A percentile compares a stretch with the other conserved stretches of the same genome.
These are phyloP conservation scores for Sebastes minor DNA, from an alignment of 2,797 vertebrate species.

Conservation along the genomic window DNA sequence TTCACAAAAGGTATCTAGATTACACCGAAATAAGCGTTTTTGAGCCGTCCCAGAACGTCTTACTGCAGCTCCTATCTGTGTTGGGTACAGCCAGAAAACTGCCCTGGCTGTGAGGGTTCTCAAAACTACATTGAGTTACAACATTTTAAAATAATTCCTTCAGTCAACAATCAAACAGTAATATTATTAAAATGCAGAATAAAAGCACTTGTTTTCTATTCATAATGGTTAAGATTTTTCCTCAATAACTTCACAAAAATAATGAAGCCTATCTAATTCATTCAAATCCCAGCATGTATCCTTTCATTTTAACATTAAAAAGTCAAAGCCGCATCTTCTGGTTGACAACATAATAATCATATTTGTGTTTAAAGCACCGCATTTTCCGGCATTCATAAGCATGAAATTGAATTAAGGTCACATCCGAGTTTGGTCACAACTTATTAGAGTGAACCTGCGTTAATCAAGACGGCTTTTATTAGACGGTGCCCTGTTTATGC, in stretches of 20 bases:
- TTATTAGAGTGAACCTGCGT: conserved; percentile 35
- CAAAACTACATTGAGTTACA: too few species aligned
- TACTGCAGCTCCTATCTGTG: too few species aligned
- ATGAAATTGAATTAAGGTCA: conserved; percentile 49
- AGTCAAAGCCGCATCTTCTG: neutral
- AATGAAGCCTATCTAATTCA: conserved; percentile 26
- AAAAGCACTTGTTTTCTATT: neutral
- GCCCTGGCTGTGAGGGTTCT: too few species aligned
- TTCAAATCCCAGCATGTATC: conserved; percentile 10
- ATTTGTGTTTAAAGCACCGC: conserved; percentile 14
- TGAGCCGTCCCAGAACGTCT: too few species aligned
- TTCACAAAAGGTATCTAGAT: too few species aligned
- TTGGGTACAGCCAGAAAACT: too few species aligned
- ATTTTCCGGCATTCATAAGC: conserved; percentile 23
- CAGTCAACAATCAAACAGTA: neutral
- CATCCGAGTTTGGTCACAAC: conserved; percentile 26
- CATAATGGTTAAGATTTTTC: neutral
- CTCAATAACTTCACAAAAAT: neutral
- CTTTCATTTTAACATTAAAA: conserved; percentile 24
- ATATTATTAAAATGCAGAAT: neutral
- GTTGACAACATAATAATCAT: conserved; percentile 11
- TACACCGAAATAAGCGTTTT: too few species aligned
- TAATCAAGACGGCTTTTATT: conserved; percentile 32
- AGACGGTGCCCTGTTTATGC: conserved; percentile 35
- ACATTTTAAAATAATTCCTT: neutral